Percentiles rank a stretch among this genome's conserved stretches.
phyloP scores from a whole-genome alignment of 2,113 vertebrate species.

The Panthera uncia region DNA sequence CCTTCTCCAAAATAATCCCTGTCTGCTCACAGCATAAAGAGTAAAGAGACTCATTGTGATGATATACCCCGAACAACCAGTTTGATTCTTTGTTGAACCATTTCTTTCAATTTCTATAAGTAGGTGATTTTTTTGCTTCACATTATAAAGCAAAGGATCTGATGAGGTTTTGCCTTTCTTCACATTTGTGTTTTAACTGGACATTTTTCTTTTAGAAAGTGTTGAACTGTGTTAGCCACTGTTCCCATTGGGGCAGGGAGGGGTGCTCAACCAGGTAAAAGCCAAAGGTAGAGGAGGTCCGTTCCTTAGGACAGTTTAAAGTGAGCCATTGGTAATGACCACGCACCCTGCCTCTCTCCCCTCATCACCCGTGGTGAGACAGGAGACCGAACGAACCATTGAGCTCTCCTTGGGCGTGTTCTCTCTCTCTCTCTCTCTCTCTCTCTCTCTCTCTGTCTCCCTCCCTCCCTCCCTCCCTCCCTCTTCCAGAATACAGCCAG shows the following conservation, averaged over 20 bases:
- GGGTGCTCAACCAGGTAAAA: constrained; percentile 57
- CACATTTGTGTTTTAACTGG: neutral
- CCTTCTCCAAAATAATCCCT: constrained; percentile 84
- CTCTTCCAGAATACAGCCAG: neutral
- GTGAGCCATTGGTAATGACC: neutral
- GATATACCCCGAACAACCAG: constrained; percentile 81
- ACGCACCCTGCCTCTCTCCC: neutral
- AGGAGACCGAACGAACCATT: neutral
- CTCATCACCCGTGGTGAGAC: neutral
- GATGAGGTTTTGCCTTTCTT: neutral
- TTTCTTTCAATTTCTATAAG: neutral
- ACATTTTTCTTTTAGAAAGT: neutral
- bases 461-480: neutral
- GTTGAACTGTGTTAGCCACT: constrained; percentile 17
- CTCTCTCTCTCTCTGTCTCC: too few species aligned
- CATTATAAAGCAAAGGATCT: constrained; percentile 39
- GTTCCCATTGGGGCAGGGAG: neutral
- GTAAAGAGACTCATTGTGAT: constrained; percentile 50
- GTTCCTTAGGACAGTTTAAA: constrained; percentile 42
- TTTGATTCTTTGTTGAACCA: constrained; percentile 86
- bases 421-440: neutral
- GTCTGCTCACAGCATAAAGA: constrained; percentile 80
- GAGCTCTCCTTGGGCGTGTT: neutral
- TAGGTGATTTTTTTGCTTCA: constrained; percentile 26
- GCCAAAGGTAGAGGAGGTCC: constrained; percentile 48